A percentile compares a stretch with the other conserved stretches of the same genome.
Conservation (phyloP, 2,797 vertebrate genomes). For the Uromys caudimaculatus region DNA sequence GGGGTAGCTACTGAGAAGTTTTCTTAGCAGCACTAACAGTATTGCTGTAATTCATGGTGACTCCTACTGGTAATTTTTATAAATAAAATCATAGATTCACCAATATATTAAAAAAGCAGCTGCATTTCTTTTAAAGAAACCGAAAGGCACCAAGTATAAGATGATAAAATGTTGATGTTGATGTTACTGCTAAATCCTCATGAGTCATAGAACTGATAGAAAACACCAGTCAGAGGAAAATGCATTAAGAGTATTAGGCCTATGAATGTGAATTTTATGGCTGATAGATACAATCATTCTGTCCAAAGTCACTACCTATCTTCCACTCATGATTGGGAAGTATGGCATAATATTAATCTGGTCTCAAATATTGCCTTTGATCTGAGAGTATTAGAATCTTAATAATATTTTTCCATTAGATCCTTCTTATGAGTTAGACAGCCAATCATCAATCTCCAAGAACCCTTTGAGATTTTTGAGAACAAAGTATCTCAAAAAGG, state of each 20-base stretch:
- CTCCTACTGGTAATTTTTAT: slow-evolving; percentile 29
- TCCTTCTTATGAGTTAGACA: background rate
- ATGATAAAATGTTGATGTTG: slow-evolving; percentile 49
- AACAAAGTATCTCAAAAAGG: background rate
- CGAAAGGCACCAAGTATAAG: slow-evolving; percentile 15
- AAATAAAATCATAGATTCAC: slow-evolving; percentile 57
- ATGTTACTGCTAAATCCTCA: slow-evolving; percentile 37
- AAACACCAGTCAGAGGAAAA: slow-evolving; percentile 56
- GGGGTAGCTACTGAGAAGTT: slow-evolving; percentile 32
- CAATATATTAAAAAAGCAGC: slow-evolving; percentile 46
- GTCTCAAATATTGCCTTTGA: slow-evolving; percentile 59
- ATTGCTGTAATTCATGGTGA: slow-evolving; percentile 56
- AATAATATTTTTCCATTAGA: slow-evolving; percentile 33
- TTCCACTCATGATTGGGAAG: slow-evolving; percentile 51
- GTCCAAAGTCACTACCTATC: slow-evolving; percentile 8
- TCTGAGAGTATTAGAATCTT: slow-evolving; percentile 42
- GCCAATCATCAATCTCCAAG: slow-evolving; percentile 16
- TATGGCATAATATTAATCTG: slow-evolving; percentile 15
- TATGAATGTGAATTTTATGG: slow-evolving; percentile 43
- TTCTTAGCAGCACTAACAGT: slow-evolving; percentile 45
- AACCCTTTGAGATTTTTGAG: slow-evolving; percentile 21
- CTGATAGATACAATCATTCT: slow-evolving; percentile 49
- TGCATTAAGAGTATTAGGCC: slow-evolving; percentile 46
- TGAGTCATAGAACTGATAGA: slow-evolving; percentile 44
- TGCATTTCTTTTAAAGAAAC: slow-evolving; percentile 63